Percentiles rank a stretch among this genome's conserved stretches.
Conservation (phyloP, 2,797 vertebrate genomes). For the Enteromius treurensis region DNA sequence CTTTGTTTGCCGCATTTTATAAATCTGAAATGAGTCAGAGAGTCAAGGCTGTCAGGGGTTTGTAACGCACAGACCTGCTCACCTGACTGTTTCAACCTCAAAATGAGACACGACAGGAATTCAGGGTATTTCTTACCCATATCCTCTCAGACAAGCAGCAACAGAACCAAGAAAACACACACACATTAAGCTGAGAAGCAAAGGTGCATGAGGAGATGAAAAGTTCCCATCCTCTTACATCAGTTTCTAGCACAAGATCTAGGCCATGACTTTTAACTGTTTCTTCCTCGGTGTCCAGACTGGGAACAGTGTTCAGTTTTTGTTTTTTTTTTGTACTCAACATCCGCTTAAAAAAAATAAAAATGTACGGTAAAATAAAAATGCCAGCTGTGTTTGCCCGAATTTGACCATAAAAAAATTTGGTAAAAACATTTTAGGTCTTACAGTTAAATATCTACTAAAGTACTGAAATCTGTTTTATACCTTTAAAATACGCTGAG, state of each 20-base stretch:
- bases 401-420: too few species aligned
- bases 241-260: constrained; percentile 65
- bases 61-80: constrained; percentile 7
- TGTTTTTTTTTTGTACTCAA: not conserved
- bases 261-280: constrained; percentile 31
- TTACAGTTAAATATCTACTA: too few species aligned
- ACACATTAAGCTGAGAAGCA: constrained; percentile 29
- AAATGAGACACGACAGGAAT: constrained; percentile 54
- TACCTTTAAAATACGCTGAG: too few species aligned
- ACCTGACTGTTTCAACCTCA: constrained; percentile 38
- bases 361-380: too few species aligned
- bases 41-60: constrained; percentile 33
- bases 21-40: constrained; percentile 35
- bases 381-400: too few species aligned
- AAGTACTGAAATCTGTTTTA: too few species aligned
- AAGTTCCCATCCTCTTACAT: constrained; percentile 76
- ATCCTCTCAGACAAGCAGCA: constrained; percentile 46
- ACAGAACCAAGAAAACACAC: constrained; percentile 40
- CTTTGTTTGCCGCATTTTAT: constrained; percentile 15
- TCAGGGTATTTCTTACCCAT: constrained; percentile 45
- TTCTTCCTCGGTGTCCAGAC: not conserved
- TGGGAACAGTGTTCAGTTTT: not conserved
- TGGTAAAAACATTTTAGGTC: too few species aligned
- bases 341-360: not conserved
- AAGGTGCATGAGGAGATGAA: constrained; percentile 49